Evolutionary conservation across 2,797 vertebrate species (phyloP), one percentile per base, ranked within the genome.

Genomic region (Schizothorax lantsangensis): DNA sequence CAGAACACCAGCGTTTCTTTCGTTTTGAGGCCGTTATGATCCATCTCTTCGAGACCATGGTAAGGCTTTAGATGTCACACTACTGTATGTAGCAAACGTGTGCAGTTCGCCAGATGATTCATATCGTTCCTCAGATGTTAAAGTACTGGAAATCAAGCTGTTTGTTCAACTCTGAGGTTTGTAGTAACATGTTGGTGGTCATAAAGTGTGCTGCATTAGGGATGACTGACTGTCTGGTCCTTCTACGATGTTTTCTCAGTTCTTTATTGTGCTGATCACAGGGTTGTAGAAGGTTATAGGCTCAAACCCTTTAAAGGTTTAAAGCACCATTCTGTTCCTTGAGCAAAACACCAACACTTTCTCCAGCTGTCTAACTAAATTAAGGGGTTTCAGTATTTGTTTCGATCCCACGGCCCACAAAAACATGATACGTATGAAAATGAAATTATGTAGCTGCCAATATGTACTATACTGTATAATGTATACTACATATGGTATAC

Each of bases 1-100:
- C 84, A 8, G 11, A 40, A 33, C 4, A 43, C 45, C 6, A 33
- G 38, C 59, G n/a, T 69, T 49, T 75, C 45, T 43, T 11, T 2
- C 54, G n/a, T 49, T 30, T 45, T 3, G 12, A 59, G 19, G 15
- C 49, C 45, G 21, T 36, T 6, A 73, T 57, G 47, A 71, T 38
- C 85, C 91, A 77, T 33, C 90, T 88, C 87, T 92, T 84, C 84
- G 93, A 12, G 11, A 93, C 89, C 85, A 92, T 92, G 93, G 95
- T 95, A 86, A 91, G 94, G 89, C 75, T 81, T 40, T 26, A 4
- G 47, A 23, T 6, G 7, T 8, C 64, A 54, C 6, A 12, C 3
- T 49, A 14, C 4, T 59, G 6, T n/a, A 33, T 54, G 17, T 47
- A 30, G 72, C n/a, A 33, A 30, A 2, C 14, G 3, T n/a, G 17